Evolutionary conservation across 1,140 invertebrate genomes (phyloP), one percentile per base, ranked within the genome.

Genomic region (Caenorhabditis brenneri): DNA sequence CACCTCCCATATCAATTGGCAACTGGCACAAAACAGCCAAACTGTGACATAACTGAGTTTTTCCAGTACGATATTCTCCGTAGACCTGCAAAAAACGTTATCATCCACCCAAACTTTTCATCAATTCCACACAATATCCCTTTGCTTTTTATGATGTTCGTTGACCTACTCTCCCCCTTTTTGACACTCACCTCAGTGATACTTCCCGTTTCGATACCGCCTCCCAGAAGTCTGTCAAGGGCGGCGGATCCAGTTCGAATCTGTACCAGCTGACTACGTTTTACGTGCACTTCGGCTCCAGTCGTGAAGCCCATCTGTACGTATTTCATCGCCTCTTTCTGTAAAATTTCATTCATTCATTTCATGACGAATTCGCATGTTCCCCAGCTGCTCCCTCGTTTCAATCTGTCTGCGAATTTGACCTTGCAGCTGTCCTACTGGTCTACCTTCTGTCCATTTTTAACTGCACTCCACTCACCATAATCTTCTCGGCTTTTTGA

Each of bases 261-360:
- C 86, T 94, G 94, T 58, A 97, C 95, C 33, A 97, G 94, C 91
- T 96, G 95, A 27, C 95, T 94, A 84, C 98, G 93, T 91, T 96
- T 97, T 88, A 95, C 94, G 91, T 98, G 95, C 91, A 98, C 95
- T 90, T 97, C 96, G 51, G 96, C 96, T 0, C 97, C 98, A 29
- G 96, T 97, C 39, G 96, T 97, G 90, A 99, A 99, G 0, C 97
- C 97, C 94, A 99, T 96, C 0, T 96, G 95, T 4, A 99, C 95
- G 22, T 98, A 89, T 92, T 98, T 99, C 0, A 93, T 93, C 7
- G 96, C 96, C 93, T 98, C 96, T 60, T 93, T 89, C 93, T 94
- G 81, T 78, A 91, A 80, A 80, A 27, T 58, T 27, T 16, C 2
- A 42, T 19, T 53, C 10, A 49, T 53, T 42, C 79, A 31, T 42